Evolutionary conservation across 2,113 vertebrate species (phyloP).

Genomic region (Rhineura floridana): DNA sequence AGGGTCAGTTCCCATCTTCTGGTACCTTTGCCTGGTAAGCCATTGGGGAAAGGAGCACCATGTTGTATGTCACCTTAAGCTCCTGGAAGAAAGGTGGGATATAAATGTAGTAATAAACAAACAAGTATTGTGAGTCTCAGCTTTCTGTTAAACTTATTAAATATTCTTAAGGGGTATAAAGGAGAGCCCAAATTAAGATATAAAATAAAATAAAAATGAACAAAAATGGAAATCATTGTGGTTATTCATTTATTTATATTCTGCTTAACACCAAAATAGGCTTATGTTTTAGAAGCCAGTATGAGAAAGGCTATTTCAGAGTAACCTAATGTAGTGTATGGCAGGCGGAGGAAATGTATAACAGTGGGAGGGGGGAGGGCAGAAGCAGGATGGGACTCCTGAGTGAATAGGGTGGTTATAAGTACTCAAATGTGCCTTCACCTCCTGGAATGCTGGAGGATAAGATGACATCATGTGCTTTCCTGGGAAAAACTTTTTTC

Average conservation of each 20-base stretch:
- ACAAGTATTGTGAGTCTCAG: background rate
- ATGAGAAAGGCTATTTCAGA: background rate
- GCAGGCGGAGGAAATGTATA: background rate
- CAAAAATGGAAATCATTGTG: background rate
- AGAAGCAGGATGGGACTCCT: background rate
- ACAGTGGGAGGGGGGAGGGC: too few relatives aligned
- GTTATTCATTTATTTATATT: too few relatives aligned
- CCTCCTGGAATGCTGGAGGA: background rate
- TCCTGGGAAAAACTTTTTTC: too few relatives aligned
- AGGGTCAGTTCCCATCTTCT: background rate
- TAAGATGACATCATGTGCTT: background rate
- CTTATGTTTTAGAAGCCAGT: too few relatives aligned
- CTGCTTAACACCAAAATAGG: too few relatives aligned
- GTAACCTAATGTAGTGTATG: background rate
- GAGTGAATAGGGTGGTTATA: too few relatives aligned
- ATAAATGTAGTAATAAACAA: too few relatives aligned
- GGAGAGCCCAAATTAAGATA: background rate
- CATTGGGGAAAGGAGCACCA: too few relatives aligned
- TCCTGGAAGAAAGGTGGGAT: too few relatives aligned
- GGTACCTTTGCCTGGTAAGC: background rate
- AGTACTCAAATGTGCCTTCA: too few relatives aligned
- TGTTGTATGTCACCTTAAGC: background rate
- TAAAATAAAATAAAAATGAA: background rate
- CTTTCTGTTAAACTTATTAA: background rate
- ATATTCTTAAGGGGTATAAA: background rate